phyloP scores from a whole-genome alignment of 2,113 vertebrate species.

The Proteles cristata region DNA sequence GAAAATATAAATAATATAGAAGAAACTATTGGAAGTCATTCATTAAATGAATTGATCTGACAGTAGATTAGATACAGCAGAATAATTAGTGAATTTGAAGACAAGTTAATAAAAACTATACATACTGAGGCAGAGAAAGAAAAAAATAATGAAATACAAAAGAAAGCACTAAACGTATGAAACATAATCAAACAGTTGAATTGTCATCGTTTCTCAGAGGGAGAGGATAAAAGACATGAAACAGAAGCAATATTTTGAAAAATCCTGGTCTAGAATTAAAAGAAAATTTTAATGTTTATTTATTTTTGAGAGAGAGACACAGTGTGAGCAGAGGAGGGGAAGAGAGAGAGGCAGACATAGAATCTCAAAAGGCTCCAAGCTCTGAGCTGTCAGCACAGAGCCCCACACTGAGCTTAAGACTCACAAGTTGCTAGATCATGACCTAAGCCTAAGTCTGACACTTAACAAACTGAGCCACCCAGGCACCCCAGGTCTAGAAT shows the following conservation, averaged over 20 bases:
- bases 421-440: no score
- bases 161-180: neutral
- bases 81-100: neutral
- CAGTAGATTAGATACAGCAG: neutral
- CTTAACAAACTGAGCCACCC: no score
- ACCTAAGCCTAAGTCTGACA: no score
- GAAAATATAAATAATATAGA: neutral
- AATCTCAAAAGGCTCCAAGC: no score
- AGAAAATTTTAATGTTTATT: no score
- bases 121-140: neutral
- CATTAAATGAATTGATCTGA: neutral
- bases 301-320: no score
- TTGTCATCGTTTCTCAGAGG: neutral
- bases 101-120: neutral
- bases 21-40: neutral
- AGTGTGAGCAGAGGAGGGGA: no score
- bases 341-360: no score
- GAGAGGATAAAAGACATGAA: neutral
- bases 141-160: neutral
- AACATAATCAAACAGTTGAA: neutral
- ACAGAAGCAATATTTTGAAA: neutral
- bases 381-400: no score
- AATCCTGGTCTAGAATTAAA: neutral
- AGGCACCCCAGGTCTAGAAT: neutral
- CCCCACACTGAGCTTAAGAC: fast-evolving